Conservation (phyloP, 2,888 invertebrate species). For the Metellina segmentata region DNA sequence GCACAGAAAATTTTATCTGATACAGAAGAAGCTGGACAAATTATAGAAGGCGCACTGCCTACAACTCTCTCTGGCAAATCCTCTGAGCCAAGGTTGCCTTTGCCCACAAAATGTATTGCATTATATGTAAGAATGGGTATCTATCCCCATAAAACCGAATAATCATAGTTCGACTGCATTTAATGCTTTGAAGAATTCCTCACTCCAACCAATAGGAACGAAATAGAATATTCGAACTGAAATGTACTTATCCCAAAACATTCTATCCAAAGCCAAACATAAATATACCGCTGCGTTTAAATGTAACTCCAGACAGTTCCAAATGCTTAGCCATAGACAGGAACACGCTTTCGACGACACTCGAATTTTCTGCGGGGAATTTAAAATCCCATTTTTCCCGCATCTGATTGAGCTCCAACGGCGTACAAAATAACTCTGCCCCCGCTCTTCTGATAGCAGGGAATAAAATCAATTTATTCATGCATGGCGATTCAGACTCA, state of each 20-base stretch:
- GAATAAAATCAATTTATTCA: constrained; percentile 49
- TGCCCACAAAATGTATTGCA: neutral
- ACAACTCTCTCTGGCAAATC: too few relatives aligned
- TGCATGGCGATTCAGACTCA: constrained; percentile 23
- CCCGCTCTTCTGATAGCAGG: neutral
- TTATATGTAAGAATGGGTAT: neutral
- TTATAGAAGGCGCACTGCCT: too few relatives aligned
- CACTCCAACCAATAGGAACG: neutral
- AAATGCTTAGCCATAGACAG: neutral
- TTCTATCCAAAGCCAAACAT: neutral
- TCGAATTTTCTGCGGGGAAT: neutral
- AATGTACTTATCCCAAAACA: neutral
- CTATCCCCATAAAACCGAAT: neutral
- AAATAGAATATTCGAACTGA: neutral
- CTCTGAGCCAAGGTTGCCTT: too few relatives aligned
- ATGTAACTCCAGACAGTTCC: neutral
- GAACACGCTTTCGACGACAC: neutral
- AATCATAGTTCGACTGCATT: neutral
- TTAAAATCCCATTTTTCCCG: neutral
- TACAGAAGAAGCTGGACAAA: too few relatives aligned
- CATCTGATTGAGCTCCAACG: neutral
- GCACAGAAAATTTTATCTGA: too few relatives aligned
- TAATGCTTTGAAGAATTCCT: neutral
- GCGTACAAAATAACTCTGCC: neutral
- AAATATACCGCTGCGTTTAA: neutral